A percentile compares a stretch with the other conserved stretches of the same genome.
Conservation (phyloP, 1,140 invertebrate genomes). For the Hermatobates lingyangjiaoensis region DNA sequence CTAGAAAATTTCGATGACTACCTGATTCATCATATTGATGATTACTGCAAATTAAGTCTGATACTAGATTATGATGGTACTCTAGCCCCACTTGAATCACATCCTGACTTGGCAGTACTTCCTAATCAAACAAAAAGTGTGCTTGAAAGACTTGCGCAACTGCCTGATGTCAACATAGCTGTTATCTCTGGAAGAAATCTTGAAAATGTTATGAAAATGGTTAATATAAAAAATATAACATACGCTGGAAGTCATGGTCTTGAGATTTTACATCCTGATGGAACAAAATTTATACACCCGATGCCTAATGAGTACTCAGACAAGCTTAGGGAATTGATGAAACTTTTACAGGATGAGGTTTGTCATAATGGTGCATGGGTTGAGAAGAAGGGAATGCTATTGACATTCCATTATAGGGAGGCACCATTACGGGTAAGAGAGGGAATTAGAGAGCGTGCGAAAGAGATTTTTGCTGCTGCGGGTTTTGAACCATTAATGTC, state of each 20-base stretch:
- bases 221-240: conserved; percentile 37
- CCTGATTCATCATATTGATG: conserved; percentile 66
- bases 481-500: conserved; percentile 59
- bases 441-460: conserved; percentile 43
- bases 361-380: conserved; percentile 79
- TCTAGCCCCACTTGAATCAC: conserved; percentile 66
- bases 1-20: conserved; percentile 77
- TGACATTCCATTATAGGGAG: conserved; percentile 78
- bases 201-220: conserved; percentile 75
- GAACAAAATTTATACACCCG: conserved; percentile 77
- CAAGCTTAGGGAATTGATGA: conserved; percentile 60
- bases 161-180: conserved; percentile 72
- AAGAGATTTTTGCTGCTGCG: conserved; percentile 46
- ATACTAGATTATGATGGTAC: conserved; percentile 81
- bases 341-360: conserved; percentile 63
- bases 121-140: conserved; percentile 71
- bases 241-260: conserved; percentile 83
- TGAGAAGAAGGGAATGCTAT: conserved; percentile 70
- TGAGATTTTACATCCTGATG: conserved; percentile 76
- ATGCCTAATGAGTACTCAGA: conserved; percentile 71
- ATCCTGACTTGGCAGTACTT: conserved; percentile 69
- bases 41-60: conserved; percentile 64
- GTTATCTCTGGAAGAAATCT: conserved; percentile 74
- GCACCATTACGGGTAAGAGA: conserved; percentile 43
- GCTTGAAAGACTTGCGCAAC: conserved; percentile 59